These are phyloP conservation scores for Mamestra brassicae DNA, from an alignment of 2,888 invertebrate species.

Conservation along the genomic window DNA sequence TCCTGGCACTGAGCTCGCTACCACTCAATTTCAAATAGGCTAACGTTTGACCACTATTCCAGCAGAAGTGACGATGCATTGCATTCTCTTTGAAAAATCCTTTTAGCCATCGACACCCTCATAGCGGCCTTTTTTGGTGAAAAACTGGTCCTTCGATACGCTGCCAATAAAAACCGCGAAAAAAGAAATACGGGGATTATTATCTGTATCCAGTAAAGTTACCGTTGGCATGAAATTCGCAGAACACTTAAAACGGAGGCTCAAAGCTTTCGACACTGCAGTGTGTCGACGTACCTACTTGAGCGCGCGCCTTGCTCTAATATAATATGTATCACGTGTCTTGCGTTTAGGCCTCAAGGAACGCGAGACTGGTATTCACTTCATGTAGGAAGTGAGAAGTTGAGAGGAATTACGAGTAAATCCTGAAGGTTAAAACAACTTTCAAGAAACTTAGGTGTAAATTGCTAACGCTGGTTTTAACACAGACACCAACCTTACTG, in stretches of 20 bases:
- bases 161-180: neutral
- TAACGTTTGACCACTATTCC: too few relatives aligned
- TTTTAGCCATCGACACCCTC: neutral
- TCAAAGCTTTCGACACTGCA: slow-evolving; percentile 78
- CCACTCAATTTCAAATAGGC: neutral
- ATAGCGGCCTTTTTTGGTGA: neutral
- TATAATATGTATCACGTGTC: slow-evolving; percentile 85
- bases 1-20: neutral
- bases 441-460: neutral
- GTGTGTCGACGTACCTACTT: slow-evolving; percentile 67
- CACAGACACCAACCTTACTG: too few relatives aligned
- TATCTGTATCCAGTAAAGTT: slow-evolving; percentile 31
- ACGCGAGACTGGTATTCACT: slow-evolving; percentile 26
- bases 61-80: neutral
- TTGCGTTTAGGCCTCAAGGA: slow-evolving; percentile 66
- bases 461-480: too few relatives aligned
- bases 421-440: neutral
- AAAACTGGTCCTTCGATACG: neutral
- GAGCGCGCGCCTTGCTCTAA: slow-evolving; percentile 83
- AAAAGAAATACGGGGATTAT: slow-evolving; percentile 9
- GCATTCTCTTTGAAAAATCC: neutral
- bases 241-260: slow-evolving; percentile 78
- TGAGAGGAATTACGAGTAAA: too few relatives aligned
- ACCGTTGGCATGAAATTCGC: slow-evolving; percentile 72
- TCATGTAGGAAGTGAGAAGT: neutral